Conservation (phyloP, 2,797 vertebrate genomes). For the Manis pentadactyla region DNA sequence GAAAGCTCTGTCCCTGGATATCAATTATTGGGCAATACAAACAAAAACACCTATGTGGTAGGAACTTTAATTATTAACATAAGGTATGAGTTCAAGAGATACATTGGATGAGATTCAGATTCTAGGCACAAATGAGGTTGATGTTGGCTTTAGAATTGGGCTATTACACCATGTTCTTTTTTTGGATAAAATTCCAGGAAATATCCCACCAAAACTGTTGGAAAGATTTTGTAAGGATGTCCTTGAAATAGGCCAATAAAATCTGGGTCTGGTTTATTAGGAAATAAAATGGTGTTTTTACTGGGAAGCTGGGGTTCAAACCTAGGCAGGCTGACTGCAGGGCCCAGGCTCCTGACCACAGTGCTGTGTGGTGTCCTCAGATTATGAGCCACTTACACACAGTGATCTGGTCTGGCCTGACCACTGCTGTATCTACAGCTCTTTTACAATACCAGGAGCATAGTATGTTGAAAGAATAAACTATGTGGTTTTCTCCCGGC, state of each 20-base stretch:
- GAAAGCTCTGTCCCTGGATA: not conserved
- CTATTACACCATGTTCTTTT: slow-evolving; percentile 44
- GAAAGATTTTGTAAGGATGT: slow-evolving; percentile 53
- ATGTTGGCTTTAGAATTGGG: slow-evolving; percentile 59
- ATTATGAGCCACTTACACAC: not conserved
- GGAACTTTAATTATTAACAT: slow-evolving; percentile 73
- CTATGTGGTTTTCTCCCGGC: not conserved
- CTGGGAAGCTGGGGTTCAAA: not conserved
- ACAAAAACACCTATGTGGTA: slow-evolving; percentile 52
- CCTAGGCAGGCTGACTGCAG: not conserved
- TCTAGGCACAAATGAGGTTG: not conserved
- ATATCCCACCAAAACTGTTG: not conserved
- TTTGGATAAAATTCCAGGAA: slow-evolving; percentile 55
- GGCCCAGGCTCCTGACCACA: not conserved
- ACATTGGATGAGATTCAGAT: slow-evolving; percentile 53
- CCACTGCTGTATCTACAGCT: not conserved
- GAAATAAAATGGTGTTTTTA: not conserved
- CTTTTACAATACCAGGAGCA: not conserved
- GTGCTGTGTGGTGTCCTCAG: not conserved
- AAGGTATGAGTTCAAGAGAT: slow-evolving; percentile 58
- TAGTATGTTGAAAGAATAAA: not conserved
- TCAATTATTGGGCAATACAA: slow-evolving; percentile 66
- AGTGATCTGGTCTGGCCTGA: not conserved
- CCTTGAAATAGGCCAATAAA: slow-evolving; percentile 46
- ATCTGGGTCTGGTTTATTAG: not conserved